Conservation (phyloP, 2,113 vertebrate species). For the Carassius gibelio region DNA sequence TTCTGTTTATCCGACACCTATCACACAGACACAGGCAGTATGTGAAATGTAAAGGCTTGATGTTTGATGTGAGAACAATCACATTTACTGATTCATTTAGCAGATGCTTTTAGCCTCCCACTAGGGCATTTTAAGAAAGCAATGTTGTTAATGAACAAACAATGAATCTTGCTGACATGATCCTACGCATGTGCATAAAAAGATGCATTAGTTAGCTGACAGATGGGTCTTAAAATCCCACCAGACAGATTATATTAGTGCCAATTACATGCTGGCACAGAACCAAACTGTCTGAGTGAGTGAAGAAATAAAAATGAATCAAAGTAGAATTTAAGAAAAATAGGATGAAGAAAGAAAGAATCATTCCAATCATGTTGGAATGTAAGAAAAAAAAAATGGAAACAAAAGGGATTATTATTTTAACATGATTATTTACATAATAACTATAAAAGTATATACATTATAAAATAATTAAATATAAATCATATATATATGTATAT, state of each 20-base stretch:
- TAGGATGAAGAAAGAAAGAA: too few relatives aligned
- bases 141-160: slow-evolving; percentile 19
- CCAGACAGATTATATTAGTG: slow-evolving; percentile 26
- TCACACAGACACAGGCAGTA: not conserved
- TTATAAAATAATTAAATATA: too few relatives aligned
- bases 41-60: slow-evolving; percentile 14
- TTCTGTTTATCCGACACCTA: not conserved
- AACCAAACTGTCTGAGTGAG: slow-evolving; percentile 21
- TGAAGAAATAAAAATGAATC: not conserved
- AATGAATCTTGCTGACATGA: slow-evolving; percentile 9
- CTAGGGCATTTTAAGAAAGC: slow-evolving; percentile 2
- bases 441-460: too few relatives aligned
- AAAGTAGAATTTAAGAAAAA: not conserved
- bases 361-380: not conserved
- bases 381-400: not conserved
- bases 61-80: not conserved
- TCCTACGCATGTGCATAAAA: slow-evolving; percentile 20
- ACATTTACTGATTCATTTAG: not conserved
- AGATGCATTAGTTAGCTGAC: slow-evolving; percentile 29
- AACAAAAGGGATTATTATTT: not conserved
- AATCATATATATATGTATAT: too few relatives aligned
- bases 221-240: slow-evolving; percentile 15
- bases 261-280: slow-evolving; percentile 39
- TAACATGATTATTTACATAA: not conserved
- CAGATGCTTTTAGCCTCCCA: not conserved